These are phyloP conservation scores for Ictidomys tridecemlineatus DNA, from an alignment of 2,113 vertebrate genomes.

Conservation along the genomic window DNA sequence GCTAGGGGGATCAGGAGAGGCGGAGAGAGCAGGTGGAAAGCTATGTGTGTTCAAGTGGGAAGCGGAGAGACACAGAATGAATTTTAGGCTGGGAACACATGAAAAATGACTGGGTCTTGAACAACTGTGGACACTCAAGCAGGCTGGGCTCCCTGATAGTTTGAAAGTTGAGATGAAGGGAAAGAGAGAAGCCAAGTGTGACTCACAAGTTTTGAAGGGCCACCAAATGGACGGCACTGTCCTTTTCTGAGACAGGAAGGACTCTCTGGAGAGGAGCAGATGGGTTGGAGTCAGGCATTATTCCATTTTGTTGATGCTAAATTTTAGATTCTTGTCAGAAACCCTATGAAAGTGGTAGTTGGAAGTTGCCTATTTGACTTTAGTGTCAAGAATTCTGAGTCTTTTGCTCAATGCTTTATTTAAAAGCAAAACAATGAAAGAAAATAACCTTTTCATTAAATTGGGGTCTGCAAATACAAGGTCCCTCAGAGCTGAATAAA, in stretches of 20 bases:
- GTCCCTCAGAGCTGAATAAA: neutral
- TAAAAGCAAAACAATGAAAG: neutral
- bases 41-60: neutral
- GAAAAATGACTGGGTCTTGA: neutral
- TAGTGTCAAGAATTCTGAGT: neutral
- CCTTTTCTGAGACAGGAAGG: neutral
- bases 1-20: neutral
- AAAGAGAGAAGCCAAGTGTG: neutral
- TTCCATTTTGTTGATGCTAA: neutral
- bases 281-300: neutral
- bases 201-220: neutral
- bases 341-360: neutral
- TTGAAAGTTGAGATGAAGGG: neutral
- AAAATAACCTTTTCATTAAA: neutral
- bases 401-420: neutral
- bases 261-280: neutral
- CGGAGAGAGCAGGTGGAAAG: neutral
- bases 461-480: neutral
- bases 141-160: neutral
- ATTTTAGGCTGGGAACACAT: no score
- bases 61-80: neutral
- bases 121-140: neutral
- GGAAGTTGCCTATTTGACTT: slow-evolving; percentile 23
- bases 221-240: neutral
- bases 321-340: slow-evolving; percentile 18